Base-by-base conservation (phyloP, 2,113 vertebrate species). In the Pungitius pungitius region DNA sequence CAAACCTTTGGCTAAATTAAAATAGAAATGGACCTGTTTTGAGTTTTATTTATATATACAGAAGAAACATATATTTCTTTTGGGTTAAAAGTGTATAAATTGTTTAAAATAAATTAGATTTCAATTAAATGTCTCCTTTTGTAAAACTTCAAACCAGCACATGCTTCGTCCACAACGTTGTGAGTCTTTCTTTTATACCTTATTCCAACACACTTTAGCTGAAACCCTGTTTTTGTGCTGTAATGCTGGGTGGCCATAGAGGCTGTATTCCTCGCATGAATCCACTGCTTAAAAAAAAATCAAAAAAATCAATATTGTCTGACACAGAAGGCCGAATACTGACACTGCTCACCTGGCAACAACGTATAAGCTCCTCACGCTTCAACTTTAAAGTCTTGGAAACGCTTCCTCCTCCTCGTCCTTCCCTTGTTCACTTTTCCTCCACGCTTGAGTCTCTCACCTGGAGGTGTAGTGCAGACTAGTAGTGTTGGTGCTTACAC, bases 401-500 rank as follows among this genome's bases (percentile, higher is more conserved):
- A 67, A 26, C 51, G 58, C 54, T 33, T 77, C 58, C 59, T 62
- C 24, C 52, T 59, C 57, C 43, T 49, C 58, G 22, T 54, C 55
- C 37, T 76, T 56, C 27, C 68, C 58, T 57, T 66, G n/a, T 37
- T 68, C 51, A 64, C 68, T 54, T 59, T 74, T 71, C 62, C 61
- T 85, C 85, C 70, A 85, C 82, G 73, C 80, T 84, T 79, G 54
- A 88, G 77, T 82, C 80, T 85, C 87, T 90, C 85, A 92, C 91
- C 91, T 92, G 90, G 77, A 87, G 89, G 83, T 87, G 77, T 68
- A 56, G 78, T 57, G 78, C 75, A 75, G 85, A 75, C 78, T 74
- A 85, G 82, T 73, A 85, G 82, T 73, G 78, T 87, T 83, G 84
- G 76, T 85, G 90, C 85, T 89, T 90, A 90, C 89, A 92, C 83